Evolutionary conservation across 1,140 invertebrate species (phyloP).

Genomic region (Propsilocerus akamusi): DNA sequence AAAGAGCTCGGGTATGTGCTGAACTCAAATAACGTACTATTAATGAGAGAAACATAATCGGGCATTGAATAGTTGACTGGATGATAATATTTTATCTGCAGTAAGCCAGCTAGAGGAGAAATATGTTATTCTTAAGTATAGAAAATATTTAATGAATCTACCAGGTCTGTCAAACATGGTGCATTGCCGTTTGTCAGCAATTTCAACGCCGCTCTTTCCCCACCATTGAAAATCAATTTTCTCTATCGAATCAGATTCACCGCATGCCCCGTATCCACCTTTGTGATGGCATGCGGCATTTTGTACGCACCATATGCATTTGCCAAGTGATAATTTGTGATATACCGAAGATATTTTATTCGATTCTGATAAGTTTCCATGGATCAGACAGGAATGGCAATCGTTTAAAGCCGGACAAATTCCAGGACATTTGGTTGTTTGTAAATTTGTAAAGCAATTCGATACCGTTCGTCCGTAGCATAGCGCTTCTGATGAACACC

Average conservation of each 20-base stretch:
- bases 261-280: conserved; percentile 67
- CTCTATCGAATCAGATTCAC: conserved; percentile 53
- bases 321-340: conserved; percentile 50
- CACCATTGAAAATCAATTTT: conserved; percentile 53
- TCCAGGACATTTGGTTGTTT: conserved; percentile 69
- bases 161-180: conserved; percentile 56
- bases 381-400: conserved; percentile 74
- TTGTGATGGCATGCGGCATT: conserved; percentile 76
- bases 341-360: conserved; percentile 40
- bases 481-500: conserved; percentile 68
- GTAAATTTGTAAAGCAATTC: conserved; percentile 71
- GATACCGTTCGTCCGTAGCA: conserved; percentile 69
- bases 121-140: too few relatives aligned
- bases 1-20: conserved; percentile 38
- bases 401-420: conserved; percentile 71
- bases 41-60: conserved; percentile 65
- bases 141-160: too few relatives aligned
- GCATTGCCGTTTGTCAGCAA: conserved; percentile 57
- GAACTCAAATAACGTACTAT: conserved; percentile 64
- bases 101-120: conserved; percentile 76
- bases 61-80: conserved; percentile 73
- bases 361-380: conserved; percentile 30
- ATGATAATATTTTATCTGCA: conserved; percentile 69
- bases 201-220: conserved; percentile 65
- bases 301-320: conserved; percentile 86